Conservation (phyloP, 2,797 vertebrate genomes). For the Oreochromis grahami region DNA sequence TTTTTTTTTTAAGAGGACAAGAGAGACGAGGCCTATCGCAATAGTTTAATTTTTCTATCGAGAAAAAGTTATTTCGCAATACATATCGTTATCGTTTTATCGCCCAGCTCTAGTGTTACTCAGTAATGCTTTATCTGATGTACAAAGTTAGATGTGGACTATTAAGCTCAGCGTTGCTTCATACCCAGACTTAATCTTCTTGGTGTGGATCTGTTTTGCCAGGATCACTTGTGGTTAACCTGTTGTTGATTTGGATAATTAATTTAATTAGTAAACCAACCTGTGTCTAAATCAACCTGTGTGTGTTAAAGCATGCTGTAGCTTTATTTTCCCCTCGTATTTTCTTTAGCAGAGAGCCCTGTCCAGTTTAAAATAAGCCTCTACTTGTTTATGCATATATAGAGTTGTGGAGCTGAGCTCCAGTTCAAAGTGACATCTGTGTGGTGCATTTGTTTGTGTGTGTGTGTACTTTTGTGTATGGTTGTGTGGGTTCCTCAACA, state of each 20-base stretch:
- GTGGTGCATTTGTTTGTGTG: not conserved
- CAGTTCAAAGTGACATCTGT: slow-evolving; percentile 28
- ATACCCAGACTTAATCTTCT: not conserved
- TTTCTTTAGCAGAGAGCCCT: not conserved
- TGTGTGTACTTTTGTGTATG: not conserved
- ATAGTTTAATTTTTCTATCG: no score
- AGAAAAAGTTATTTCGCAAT: no score
- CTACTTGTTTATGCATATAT: not conserved
- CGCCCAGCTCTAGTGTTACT: no score
- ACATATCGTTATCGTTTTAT: no score
- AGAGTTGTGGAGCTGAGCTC: not conserved
- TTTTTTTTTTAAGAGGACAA: no score
- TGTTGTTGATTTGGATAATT: not conserved
- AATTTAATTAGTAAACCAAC: not conserved
- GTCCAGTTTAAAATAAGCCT: not conserved
- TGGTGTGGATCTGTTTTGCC: not conserved
- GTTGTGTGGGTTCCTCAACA: not conserved
- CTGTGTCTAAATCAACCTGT: not conserved
- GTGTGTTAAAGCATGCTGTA: not conserved
- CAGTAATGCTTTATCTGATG: not conserved
- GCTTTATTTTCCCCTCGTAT: not conserved
- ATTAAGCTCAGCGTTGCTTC: not conserved
- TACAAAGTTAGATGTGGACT: not conserved
- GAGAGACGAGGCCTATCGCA: no score
- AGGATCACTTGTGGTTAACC: not conserved